A percentile compares a stretch with the other conserved stretches of the same genome.
Conservation (phyloP, 2,113 vertebrate species). For the Cyprinodon variegatus region DNA sequence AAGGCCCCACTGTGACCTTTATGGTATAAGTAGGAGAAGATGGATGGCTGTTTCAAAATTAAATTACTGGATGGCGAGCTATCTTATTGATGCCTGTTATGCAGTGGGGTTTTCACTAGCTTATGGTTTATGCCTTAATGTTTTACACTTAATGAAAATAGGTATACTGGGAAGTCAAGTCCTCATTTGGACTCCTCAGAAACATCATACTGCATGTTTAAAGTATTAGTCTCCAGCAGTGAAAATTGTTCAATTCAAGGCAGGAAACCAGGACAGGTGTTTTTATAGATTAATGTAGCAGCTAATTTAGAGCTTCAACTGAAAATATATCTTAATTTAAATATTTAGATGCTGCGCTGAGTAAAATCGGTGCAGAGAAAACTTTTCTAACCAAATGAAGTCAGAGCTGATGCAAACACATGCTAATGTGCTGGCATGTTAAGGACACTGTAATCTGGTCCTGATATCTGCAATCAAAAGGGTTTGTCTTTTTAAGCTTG, state of each 20-base stretch:
- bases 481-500: neutral
- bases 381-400: neutral
- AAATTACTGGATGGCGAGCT: slow-evolving; percentile 2
- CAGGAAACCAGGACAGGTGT: too few species aligned
- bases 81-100: neutral
- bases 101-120: too few species aligned
- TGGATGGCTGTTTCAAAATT: neutral
- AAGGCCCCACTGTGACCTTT: too few species aligned
- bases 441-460: neutral
- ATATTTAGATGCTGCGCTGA: neutral
- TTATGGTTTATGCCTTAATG: neutral
- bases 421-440: neutral
- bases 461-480: neutral
- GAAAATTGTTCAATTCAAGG: too few species aligned
- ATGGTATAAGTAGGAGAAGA: too few species aligned
- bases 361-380: neutral
- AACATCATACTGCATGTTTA: neutral
- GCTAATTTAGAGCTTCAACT: neutral
- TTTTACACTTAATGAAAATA: neutral
- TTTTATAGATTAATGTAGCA: neutral
- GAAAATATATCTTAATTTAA: neutral
- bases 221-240: too few species aligned
- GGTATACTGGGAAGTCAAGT: neutral
- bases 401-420: neutral
- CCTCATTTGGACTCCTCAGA: neutral